A percentile compares a stretch with the other conserved stretches of the same genome.
Evolutionary conservation across 2,797 vertebrate species (phyloP).

Genomic region (Threskiornis aethiopicus): DNA sequence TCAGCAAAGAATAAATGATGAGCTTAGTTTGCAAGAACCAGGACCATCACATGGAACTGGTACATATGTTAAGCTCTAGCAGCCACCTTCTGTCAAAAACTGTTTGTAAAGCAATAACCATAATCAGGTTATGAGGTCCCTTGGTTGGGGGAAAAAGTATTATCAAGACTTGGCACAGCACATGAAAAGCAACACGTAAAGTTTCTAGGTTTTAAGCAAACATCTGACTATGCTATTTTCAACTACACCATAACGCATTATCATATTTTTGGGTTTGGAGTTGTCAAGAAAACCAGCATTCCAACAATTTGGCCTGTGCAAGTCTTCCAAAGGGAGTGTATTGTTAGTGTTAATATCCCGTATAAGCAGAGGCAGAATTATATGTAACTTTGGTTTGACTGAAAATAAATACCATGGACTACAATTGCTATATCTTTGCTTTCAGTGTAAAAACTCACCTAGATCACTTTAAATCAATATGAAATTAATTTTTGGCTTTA

Average conservation of each 20-base stretch:
- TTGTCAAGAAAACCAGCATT: conserved; percentile 83
- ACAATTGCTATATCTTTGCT: conserved; percentile 98
- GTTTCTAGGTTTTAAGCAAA: conserved; percentile 92
- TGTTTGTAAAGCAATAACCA: conserved; percentile 92
- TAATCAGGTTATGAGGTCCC: conserved; percentile 89
- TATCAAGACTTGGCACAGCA: conserved; percentile 90
- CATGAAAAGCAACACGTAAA: conserved; percentile 88
- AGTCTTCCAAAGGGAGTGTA: conserved; percentile 86
- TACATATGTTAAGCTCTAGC: conserved; percentile 85
- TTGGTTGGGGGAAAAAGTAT: conserved; percentile 87
- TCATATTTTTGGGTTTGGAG: conserved; percentile 84
- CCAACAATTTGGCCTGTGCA: conserved; percentile 84
- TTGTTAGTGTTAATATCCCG: conserved; percentile 91
- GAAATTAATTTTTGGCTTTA: conserved; percentile 99
- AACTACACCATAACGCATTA: conserved; percentile 84
- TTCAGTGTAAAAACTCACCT: conserved; percentile 95
- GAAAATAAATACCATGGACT: conserved; percentile 97
- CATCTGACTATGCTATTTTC: conserved; percentile 85
- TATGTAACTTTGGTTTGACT: conserved; percentile 99
- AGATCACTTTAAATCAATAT: conserved; percentile 96
- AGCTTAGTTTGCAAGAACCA: conserved; percentile 91
- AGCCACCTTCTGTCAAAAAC: conserved; percentile 87
- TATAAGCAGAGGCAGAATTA: conserved; percentile 99
- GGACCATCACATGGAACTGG: conserved; percentile 84
- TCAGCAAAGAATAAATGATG: conserved; percentile 91